These are phyloP conservation scores for Lucilia sericata DNA, from an alignment of 1,140 invertebrate genomes.

Conservation along the genomic window DNA sequence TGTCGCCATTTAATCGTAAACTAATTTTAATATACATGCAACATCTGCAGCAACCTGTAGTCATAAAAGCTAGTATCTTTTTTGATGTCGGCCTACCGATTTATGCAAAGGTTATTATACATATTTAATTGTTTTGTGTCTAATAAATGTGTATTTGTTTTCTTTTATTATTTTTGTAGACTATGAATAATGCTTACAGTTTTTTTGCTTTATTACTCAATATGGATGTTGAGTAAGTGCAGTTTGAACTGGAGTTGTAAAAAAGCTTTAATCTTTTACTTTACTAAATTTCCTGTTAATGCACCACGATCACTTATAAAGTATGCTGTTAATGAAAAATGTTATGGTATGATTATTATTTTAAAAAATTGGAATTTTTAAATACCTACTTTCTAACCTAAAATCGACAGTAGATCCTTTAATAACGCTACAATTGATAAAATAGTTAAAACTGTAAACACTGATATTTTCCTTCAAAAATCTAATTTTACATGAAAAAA, in stretches of 20 bases:
- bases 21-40: slow-evolving; percentile 61
- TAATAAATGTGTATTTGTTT: not conserved
- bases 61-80: slow-evolving; percentile 56
- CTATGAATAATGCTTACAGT: slow-evolving; percentile 62
- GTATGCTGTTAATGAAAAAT: not conserved
- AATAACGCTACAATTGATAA: no score
- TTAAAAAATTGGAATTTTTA: no score
- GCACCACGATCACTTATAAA: not conserved
- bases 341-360: no score
- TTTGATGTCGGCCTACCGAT: slow-evolving; percentile 62
- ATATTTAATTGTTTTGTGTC: no score
- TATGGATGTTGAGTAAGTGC: slow-evolving; percentile 46
- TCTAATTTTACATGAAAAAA: no score
- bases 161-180: slow-evolving; percentile 49
- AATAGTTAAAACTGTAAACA: no score
- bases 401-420: no score
- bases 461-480: no score
- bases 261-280: not conserved
- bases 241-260: not conserved
- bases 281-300: not conserved
- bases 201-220: slow-evolving; percentile 61
- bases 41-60: slow-evolving; percentile 55
- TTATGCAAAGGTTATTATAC: slow-evolving; percentile 56
- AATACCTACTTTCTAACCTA: no score
- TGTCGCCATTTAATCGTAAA: slow-evolving; percentile 44